These are phyloP conservation scores for Cataglyphis altisquamis DNA, from an alignment of 2,888 invertebrate genomes.

Conservation along the genomic window DNA sequence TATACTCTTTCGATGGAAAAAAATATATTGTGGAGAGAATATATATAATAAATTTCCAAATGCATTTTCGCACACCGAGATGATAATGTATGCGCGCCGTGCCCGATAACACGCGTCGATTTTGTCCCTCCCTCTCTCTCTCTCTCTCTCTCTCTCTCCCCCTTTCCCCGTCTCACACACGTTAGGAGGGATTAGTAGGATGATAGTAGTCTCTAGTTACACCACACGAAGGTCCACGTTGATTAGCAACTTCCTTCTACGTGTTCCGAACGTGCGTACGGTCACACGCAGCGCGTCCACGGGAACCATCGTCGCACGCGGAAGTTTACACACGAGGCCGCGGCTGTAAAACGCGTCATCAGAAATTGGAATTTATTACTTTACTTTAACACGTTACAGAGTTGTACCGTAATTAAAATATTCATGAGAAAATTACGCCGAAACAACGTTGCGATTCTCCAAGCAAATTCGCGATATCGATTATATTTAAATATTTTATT, in stretches of 20 bases:
- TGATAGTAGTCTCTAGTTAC: conserved; percentile 60
- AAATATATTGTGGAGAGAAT: not conserved
- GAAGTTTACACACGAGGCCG: conserved; percentile 70
- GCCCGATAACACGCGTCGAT: conserved; percentile 12
- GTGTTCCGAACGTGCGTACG: conserved; percentile 66
- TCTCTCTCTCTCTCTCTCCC: conserved; percentile 8
- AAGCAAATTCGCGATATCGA: not conserved
- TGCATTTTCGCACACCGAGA: conserved; percentile 6
- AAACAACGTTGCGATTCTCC: conserved; percentile 24
- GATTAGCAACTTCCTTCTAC: conserved; percentile 76
- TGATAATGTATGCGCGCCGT: not conserved
- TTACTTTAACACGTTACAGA: conserved; percentile 31
- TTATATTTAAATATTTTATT: not conserved
- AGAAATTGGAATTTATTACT: conserved; percentile 67
- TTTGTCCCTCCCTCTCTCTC: not conserved
- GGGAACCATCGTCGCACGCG: conserved; percentile 66
- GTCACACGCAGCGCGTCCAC: conserved; percentile 60
- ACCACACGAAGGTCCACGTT: conserved; percentile 74
- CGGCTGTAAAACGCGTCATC: conserved; percentile 61
- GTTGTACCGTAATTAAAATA: not conserved
- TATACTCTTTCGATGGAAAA: not conserved
- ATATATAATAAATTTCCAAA: not conserved
- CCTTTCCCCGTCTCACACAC: conserved; percentile 43
- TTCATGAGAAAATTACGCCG: conserved; percentile 12
- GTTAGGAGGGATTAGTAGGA: conserved; percentile 64